These are phyloP conservation scores for mouse (Mus musculus) DNA, from an alignment of 2,113 vertebrate genomes.

Conservation along the genomic window DNA sequence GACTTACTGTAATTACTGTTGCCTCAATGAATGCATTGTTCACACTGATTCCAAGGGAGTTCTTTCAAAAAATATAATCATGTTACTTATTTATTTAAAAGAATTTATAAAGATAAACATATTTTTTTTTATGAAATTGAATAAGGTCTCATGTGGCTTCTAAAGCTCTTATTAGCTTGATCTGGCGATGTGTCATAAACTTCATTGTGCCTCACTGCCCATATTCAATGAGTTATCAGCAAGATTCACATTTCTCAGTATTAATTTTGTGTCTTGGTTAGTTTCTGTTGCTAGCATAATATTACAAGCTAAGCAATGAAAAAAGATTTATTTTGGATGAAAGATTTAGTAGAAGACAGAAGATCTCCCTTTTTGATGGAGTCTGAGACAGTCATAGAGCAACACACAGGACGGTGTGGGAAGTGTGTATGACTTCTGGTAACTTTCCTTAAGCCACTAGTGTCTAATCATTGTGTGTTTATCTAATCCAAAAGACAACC, in stretches of 20 bases:
- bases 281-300: not conserved
- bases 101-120: not conserved
- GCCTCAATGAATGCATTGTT: not conserved
- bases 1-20: not conserved
- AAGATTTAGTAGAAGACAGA: not conserved
- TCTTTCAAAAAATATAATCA: slow-evolving; percentile 1
- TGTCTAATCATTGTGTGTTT: not conserved
- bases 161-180: not conserved
- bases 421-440: not conserved
- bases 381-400: not conserved
- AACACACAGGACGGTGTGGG: not conserved
- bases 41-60: not conserved
- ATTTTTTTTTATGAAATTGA: not conserved
- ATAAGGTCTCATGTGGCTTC: not conserved
- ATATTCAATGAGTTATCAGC: too few species aligned
- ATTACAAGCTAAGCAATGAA: not conserved
- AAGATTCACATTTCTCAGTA: not conserved
- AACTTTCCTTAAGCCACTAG: not conserved
- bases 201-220: too few species aligned
- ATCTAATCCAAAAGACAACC: not conserved
- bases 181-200: not conserved
- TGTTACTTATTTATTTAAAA: not conserved
- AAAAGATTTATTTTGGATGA: not conserved
- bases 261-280: not conserved
- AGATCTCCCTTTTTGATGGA: too few species aligned